Conservation (phyloP, 2,888 invertebrate species). For the Synergus umbraculus region DNA sequence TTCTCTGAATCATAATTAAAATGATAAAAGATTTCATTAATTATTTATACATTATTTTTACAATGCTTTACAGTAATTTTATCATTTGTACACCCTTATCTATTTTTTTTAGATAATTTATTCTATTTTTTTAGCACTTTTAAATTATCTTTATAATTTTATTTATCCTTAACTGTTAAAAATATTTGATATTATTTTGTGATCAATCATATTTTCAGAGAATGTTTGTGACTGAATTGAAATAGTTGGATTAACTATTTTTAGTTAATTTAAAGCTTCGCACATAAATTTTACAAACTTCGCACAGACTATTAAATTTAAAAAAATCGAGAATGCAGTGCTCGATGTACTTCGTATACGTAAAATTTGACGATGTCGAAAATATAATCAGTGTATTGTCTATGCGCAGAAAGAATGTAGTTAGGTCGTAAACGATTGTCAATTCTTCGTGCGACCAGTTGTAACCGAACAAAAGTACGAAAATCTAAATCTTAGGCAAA, state of each 20-base stretch:
- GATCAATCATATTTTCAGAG: neutral
- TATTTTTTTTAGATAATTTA: neutral
- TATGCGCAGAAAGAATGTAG: neutral
- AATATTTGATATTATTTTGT: neutral
- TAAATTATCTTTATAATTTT: neutral
- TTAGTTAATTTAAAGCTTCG: neutral
- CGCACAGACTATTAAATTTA: slow-evolving; percentile 1
- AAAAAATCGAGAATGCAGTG: neutral
- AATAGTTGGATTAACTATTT: neutral
- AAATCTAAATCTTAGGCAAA: neutral
- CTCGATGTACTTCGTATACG: slow-evolving; percentile 2
- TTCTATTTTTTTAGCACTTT: neutral
- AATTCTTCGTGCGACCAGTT: slow-evolving; percentile 14
- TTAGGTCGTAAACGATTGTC: slow-evolving; percentile 16
- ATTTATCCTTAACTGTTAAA: neutral
- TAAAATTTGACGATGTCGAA: neutral
- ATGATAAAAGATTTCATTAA: neutral
- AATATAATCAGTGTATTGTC: slow-evolving; percentile 15
- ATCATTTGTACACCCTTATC: neutral
- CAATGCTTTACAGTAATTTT: neutral
- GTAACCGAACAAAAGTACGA: slow-evolving; percentile 6
- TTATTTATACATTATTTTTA: neutral
- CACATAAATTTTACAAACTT: slow-evolving; percentile 3
- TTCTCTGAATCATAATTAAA: neutral
- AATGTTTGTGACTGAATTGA: neutral